Percentiles rank a stretch among this genome's conserved stretches.
phyloP scores from a whole-genome alignment of 2,113 vertebrate genomes.

The Eretmochelys imbricata region DNA sequence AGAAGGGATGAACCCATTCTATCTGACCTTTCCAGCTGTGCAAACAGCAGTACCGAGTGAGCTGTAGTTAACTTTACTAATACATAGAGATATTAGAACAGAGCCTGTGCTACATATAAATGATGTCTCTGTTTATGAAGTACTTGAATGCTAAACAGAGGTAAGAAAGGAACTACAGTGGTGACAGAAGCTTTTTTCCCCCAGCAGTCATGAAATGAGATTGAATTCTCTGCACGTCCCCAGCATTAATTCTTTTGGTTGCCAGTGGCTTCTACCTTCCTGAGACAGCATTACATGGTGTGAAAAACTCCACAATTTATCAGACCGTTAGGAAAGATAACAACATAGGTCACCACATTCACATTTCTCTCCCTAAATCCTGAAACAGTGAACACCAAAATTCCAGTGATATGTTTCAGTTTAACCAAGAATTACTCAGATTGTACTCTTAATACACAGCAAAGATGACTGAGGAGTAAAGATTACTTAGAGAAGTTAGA shows the following conservation, averaged over 20 bases:
- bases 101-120: conserved; percentile 53
- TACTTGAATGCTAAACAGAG: conserved; percentile 6
- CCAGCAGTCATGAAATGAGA: conserved; percentile 33
- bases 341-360: not conserved
- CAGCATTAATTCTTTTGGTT: conserved; percentile 28
- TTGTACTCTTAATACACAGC: not conserved
- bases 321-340: conserved; percentile 28
- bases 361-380: conserved; percentile 5
- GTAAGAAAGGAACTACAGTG: conserved; percentile 17
- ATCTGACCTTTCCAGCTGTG: conserved; percentile 74
- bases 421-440: not conserved
- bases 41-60: conserved; percentile 67
- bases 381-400: not conserved
- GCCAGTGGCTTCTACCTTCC: conserved; percentile 38
- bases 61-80: conserved; percentile 72
- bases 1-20: conserved; percentile 69
- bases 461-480: not conserved
- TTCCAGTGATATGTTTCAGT: not conserved
- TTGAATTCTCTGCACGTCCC: conserved; percentile 37
- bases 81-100: conserved; percentile 58
- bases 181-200: conserved; percentile 40
- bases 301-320: conserved; percentile 40
- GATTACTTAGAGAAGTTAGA: not conserved
- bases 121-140: conserved; percentile 38
- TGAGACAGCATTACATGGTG: conserved; percentile 32